Conservation (phyloP, 2,888 invertebrate genomes). For the Ferrisia virgata region DNA sequence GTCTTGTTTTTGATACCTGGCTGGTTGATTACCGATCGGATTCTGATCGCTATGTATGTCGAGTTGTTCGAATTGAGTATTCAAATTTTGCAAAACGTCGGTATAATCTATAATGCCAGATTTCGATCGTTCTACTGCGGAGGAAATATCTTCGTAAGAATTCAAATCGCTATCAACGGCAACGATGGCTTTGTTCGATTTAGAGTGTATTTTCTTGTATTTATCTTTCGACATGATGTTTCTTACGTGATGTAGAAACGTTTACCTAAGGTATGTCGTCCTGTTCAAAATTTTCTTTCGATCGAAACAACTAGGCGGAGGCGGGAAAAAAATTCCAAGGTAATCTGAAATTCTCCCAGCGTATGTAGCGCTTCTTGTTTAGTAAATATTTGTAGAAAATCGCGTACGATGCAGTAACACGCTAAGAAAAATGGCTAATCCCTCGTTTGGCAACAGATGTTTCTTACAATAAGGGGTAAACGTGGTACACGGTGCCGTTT, state of each 20-base stretch:
- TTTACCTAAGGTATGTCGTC: no score
- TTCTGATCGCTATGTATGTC: not conserved
- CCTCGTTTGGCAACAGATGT: constrained; percentile 21
- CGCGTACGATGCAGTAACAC: not conserved
- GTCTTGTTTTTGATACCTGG: not conserved
- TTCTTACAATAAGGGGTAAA: not conserved
- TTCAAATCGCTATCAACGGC: no score
- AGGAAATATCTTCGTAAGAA: not conserved
- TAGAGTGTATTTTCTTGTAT: not conserved
- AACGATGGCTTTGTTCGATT: not conserved
- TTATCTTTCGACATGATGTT: not conserved
- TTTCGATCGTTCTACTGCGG: not conserved
- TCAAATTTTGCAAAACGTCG: not conserved
- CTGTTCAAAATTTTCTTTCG: not conserved
- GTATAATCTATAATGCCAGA: not conserved
- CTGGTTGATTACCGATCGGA: no score
- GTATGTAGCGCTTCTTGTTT: not conserved
- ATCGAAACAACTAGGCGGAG: no score
- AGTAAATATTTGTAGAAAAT: not conserved
- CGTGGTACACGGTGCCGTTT: not conserved
- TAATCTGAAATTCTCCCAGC: not conserved
- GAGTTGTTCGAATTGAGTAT: not conserved
- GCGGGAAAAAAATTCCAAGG: not conserved
- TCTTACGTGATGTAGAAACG: not conserved
- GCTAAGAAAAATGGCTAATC: not conserved